These are phyloP conservation scores for Clarias platycephalus DNA, from an alignment of 2,797 vertebrate species.

Conservation along the genomic window DNA sequence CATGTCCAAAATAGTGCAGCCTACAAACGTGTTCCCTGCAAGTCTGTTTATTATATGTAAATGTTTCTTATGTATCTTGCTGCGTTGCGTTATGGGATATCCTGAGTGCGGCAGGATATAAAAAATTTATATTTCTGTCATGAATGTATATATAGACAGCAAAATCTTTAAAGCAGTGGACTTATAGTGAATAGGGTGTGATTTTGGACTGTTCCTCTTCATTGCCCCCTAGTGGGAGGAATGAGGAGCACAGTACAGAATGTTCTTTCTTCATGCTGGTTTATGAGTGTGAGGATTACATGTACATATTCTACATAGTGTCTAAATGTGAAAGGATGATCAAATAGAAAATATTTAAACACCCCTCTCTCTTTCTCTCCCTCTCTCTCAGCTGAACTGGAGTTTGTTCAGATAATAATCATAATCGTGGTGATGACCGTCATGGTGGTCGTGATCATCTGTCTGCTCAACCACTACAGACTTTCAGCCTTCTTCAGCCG, in stretches of 20 bases:
- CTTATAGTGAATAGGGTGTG: not conserved
- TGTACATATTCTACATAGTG: not conserved
- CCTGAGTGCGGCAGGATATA: no score
- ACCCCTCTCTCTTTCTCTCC: constrained; percentile 21
- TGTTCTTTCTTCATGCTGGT: not conserved
- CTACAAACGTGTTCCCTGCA: not conserved
- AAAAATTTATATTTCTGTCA: not conserved
- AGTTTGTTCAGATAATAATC: constrained; percentile 89
- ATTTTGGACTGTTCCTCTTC: not conserved
- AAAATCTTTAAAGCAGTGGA: no score
- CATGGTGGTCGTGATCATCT: constrained; percentile 87
- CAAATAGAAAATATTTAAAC: not conserved
- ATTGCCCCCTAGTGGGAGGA: constrained; percentile 7
- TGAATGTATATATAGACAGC: not conserved
- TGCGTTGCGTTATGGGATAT: not conserved
- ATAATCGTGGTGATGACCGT: constrained; percentile 89
- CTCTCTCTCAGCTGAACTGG: constrained; percentile 80
- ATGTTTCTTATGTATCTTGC: not conserved
- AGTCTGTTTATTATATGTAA: not conserved
- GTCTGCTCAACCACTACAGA: constrained; percentile 86
- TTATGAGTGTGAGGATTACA: not conserved
- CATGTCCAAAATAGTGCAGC: not conserved
- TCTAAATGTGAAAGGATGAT: not conserved
- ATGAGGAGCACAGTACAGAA: not conserved
- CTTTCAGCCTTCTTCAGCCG: constrained; percentile 83